Evolutionary conservation across 2,113 vertebrate genomes (phyloP), one percentile per base, ranked within the genome.

Genomic region (Promerops cafer): DNA sequence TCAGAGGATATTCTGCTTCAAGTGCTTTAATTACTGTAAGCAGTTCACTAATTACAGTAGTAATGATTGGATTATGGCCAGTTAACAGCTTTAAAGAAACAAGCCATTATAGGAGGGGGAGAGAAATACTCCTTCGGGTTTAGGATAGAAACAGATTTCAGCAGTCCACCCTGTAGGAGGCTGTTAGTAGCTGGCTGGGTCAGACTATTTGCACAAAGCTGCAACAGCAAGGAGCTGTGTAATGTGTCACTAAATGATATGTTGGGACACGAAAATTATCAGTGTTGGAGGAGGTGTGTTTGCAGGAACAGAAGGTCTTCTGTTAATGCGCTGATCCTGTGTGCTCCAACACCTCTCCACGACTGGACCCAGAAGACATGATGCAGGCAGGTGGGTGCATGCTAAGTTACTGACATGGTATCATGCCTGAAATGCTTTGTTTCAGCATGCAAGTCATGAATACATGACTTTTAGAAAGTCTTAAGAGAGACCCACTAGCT

Each of bases 21-120:
- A 85, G 69, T 85, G 83, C 74, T 93, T 89, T 72, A 90, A 68
- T 92, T 94, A 96, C 88, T 71, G 88, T 83, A 93, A 86, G 92
- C 72, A 90, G 90, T 92, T 95, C 79, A 87, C 92, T 95, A 96
- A 95, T 94, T 92, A 97, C 94, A 94, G 84, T 68, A 88, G 83
- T 83, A 93, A 91, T 95, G 89, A 83, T 12, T 97, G 93, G 93
- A 96, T 95, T 96, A 95, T 17, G 61, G 86, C 84, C 94, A 91
- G 89, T 78, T 78, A 95, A 88, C 66, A 94, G 89, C 76, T 81
- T 90, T 92, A 89, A 88, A 92, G 72, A 93, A 95, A 94, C n/a
- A 92, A 92, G 50, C 45, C 71, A 30, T 65, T 78, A 65, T 5
- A 71, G 40, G 24, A 87, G 40, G 13, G 52, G 64, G 53, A 87